phyloP scores from a whole-genome alignment of 2,797 vertebrate genomes.

The Gymnoscopelus braueri region DNA sequence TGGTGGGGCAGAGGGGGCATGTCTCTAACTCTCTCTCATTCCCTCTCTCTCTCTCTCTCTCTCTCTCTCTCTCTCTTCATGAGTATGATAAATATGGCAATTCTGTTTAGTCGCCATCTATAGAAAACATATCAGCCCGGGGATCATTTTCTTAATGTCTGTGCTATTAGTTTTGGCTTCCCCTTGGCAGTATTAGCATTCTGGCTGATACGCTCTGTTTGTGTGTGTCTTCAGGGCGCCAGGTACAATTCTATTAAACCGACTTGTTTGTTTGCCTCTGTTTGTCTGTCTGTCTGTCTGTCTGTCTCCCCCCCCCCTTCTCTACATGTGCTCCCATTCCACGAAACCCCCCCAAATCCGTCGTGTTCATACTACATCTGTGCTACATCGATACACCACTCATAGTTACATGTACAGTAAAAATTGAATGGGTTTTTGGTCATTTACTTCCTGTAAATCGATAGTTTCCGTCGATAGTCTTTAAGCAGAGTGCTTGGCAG shows the following conservation, averaged over 20 bases:
- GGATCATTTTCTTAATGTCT: slow-evolving; percentile 82
- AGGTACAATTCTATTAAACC: slow-evolving; percentile 78
- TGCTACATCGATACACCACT: slow-evolving; percentile 40
- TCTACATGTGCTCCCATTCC: slow-evolving; percentile 44
- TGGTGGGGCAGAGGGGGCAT: not conserved
- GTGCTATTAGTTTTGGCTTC: slow-evolving; percentile 77
- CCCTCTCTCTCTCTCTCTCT: slow-evolving; percentile 24
- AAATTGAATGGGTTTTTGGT: slow-evolving; percentile 48
- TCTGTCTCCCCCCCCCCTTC: not conserved
- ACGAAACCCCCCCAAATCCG: slow-evolving; percentile 5
- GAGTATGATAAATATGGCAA: slow-evolving; percentile 83
- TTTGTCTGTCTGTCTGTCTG: slow-evolving; percentile 37
- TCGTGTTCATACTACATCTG: slow-evolving; percentile 29
- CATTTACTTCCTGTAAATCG: slow-evolving; percentile 55
- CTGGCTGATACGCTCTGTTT: slow-evolving; percentile 69
- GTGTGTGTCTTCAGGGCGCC: slow-evolving; percentile 66
- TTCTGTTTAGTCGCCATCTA: slow-evolving; percentile 79
- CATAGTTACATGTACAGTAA: slow-evolving; percentile 33
- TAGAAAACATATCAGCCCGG: slow-evolving; percentile 80
- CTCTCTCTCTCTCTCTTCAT: slow-evolving; percentile 55
- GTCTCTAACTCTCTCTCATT: slow-evolving; percentile 20
- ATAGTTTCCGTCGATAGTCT: slow-evolving; percentile 35
- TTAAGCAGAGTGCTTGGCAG: slow-evolving; percentile 49
- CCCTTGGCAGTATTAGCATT: slow-evolving; percentile 80
- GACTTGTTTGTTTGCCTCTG: slow-evolving; percentile 75